Conservation (phyloP, 2,113 vertebrate genomes). For the Myotis davidii region DNA sequence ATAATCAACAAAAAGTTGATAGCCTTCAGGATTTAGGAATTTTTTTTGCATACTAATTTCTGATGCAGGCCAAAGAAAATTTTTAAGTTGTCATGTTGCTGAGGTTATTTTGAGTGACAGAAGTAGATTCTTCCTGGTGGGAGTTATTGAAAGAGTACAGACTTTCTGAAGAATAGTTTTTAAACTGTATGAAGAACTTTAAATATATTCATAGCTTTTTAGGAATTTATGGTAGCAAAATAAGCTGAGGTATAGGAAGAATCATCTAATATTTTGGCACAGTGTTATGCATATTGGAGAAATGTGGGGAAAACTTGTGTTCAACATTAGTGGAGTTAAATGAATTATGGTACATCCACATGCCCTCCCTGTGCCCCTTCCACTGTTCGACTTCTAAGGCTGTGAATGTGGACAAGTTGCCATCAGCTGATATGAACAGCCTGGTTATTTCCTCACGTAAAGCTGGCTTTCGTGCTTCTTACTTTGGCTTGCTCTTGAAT, state of each 20-base stretch:
- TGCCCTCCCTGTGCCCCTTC: too few species aligned
- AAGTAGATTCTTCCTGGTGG: neutral
- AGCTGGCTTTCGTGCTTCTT: neutral
- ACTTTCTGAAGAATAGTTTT: constrained; percentile 42
- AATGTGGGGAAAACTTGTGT: neutral
- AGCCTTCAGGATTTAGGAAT: constrained; percentile 14
- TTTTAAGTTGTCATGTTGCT: neutral
- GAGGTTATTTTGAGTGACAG: constrained; percentile 15
- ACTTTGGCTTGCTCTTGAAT: neutral
- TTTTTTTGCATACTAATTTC: constrained; percentile 12
- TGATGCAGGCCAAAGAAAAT: constrained; percentile 6
- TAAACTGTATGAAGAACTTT: constrained; percentile 20
- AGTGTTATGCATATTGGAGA: neutral
- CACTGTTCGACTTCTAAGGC: neutral
- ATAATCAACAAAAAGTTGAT: neutral
- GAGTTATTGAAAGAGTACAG: neutral
- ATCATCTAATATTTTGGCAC: constrained; percentile 25
- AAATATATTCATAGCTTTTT: neutral
- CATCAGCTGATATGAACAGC: neutral
- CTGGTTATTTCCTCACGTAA: neutral
- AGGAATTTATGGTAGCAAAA: neutral
- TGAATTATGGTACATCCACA: neutral
- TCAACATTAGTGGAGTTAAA: neutral
- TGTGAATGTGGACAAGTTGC: neutral
- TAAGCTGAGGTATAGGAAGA: constrained; percentile 13